phyloP scores from a whole-genome alignment of 1,140 invertebrate genomes.

The Gryllus bimaculatus region DNA sequence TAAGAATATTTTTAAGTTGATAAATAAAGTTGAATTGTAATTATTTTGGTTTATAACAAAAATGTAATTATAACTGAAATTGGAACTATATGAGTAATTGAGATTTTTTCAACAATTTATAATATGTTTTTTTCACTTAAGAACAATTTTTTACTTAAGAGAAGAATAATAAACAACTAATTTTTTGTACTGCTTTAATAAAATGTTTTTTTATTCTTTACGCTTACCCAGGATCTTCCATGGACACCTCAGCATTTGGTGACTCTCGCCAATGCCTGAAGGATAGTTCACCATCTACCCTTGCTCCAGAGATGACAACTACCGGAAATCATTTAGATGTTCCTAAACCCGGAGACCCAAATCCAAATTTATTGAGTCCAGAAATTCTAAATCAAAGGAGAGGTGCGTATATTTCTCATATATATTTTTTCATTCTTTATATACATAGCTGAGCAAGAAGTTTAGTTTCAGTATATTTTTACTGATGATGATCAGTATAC shows the following conservation, averaged over 20 bases:
- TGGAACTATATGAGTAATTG: too few species aligned
- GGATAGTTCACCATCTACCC: constrained; percentile 48
- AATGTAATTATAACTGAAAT: too few species aligned
- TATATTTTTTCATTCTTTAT: neutral
- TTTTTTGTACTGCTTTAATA: neutral
- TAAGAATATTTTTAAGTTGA: too few species aligned
- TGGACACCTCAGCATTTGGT: constrained; percentile 38
- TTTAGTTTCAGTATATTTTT: too few species aligned
- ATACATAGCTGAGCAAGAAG: too few species aligned
- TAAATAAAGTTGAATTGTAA: too few species aligned
- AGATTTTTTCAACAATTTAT: too few species aligned
- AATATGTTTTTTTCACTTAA: too few species aligned
- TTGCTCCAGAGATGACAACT: constrained; percentile 41
- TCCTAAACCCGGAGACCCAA: constrained; percentile 51
- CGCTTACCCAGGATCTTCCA: neutral
- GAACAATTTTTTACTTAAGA: neutral
- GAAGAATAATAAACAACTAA: neutral
- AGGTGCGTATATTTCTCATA: constrained; percentile 39
- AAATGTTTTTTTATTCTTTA: too few species aligned
- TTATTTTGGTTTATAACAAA: too few species aligned
- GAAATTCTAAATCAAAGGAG: constrained; percentile 63
- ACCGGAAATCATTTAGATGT: constrained; percentile 70
- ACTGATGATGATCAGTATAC: too few species aligned
- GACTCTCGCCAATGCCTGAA: constrained; percentile 54
- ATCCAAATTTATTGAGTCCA: constrained; percentile 70